Percentiles rank a stretch among this genome's conserved stretches.
These are phyloP conservation scores for Catalaphyllia jardinei DNA, from an alignment of 64 coral and sea anemone species.

Conservation along the genomic window DNA sequence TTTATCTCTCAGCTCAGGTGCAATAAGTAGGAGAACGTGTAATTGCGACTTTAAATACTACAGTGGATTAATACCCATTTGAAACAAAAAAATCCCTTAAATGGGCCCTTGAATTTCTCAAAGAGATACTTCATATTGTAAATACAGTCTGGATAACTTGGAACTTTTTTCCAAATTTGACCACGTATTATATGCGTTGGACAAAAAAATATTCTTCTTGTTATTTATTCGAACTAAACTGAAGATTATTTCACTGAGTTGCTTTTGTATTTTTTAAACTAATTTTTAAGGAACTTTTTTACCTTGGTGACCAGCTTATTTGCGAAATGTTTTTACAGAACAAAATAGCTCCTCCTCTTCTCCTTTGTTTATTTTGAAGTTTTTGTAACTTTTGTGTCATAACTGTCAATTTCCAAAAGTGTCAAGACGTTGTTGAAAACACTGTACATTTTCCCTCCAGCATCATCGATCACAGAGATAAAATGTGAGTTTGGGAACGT, in stretches of 20 bases:
- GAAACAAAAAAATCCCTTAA: constrained; percentile 5
- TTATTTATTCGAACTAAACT: background rate
- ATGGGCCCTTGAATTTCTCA: constrained; percentile 29
- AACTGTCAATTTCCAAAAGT: background rate
- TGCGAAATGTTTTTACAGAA: background rate
- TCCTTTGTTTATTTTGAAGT: background rate
- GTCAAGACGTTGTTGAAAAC: constrained; percentile 26
- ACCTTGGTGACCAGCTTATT: constrained; percentile 7
- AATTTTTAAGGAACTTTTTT: background rate
- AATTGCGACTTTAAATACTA: constrained; percentile 17
- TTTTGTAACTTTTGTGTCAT: background rate
- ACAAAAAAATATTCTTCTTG: background rate
- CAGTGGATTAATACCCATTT: background rate
- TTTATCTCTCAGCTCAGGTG: background rate
- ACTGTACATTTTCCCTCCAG: background rate
- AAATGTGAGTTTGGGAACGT: background rate
- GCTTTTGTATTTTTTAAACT: background rate
- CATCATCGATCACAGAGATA: background rate
- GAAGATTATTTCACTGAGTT: background rate
- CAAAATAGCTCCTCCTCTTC: constrained; percentile 15
- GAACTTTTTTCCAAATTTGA: background rate
- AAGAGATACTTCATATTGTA: constrained; percentile 9
- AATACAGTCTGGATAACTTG: background rate
- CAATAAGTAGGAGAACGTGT: background rate
- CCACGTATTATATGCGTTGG: background rate